Base-by-base conservation (phyloP, 2,797 vertebrate genomes). In the Danionella dracula region DNA sequence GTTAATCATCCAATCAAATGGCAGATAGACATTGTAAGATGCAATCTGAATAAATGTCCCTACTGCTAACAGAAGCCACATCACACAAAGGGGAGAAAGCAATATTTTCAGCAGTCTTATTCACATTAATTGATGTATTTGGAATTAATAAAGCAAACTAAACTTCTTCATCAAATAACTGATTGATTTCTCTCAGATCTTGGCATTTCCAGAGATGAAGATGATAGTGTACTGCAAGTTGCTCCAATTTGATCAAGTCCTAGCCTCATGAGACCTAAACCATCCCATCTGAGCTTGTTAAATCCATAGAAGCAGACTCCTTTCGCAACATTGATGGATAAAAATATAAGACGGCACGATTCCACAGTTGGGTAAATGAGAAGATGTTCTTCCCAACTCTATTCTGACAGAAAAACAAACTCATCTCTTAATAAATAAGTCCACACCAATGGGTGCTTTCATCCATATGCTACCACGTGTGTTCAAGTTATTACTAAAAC, bases 261-360 rank as follows among this genome's bases (percentile, higher is more conserved):
- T 41, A 8, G 17, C 13, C 38, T 35, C 9, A 35, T 9, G 3
- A 6, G 23, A 27, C 6, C 23, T 27, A 27, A 27, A 27, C 23
- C 23, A 3, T 6, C 3, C 23, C 23, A 3, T 27, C 6, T 27
- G 23, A 27, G 23, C 23, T 27, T 27, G 35, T 17, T 19, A 56
- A 45, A 16, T 66, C 20, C 46, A 38, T 27, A 12, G 35, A 11
- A 51, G 42, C 6, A 4, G 31, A 9, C 44, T 48, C 13, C 32
- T 56, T 65, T 46, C 10, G 9, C 19, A 45, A 13, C 8, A 15
- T 42, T 51, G 54, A 38, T 66, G 21, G 23, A 50, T 45, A 29
- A 16, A 56, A 29, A 56, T 32, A 57, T 56, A 41, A 56, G 32
- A 58, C 27, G 37, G 8, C 41, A 19, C 32, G 42, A 63, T 44